Evolutionary conservation across 2,113 vertebrate genomes (phyloP), one percentile per base, ranked within the genome.

Genomic region (Carassius carassius): DNA sequence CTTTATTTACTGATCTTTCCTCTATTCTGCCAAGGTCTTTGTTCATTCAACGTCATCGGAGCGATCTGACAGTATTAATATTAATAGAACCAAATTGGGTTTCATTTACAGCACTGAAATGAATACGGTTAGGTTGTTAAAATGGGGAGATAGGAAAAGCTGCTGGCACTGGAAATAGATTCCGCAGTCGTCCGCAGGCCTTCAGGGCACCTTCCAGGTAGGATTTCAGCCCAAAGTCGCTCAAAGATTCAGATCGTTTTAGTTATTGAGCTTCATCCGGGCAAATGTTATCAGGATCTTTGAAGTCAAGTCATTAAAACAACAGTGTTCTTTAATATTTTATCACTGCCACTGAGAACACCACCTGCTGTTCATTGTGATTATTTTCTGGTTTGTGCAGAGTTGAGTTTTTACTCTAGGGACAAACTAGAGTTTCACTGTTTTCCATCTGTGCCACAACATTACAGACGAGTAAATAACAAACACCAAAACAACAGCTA

Each of bases 1-100:
- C 90, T 91, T 91, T 91, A 89, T 93, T 93, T 92, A 90, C 92
- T 89, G 90, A 88, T 94, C 94, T 91, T 88, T 49, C 91, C 92
- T 94, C 90, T 21, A 14, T 69, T 94, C 91, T 92, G 92, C 94
- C 90, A 92, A 95, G 92, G 91, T 94, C 94, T 96, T 97, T 95
- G 96, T 96, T 97, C 96, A 96, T 97, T 97, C 94, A 96, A 44
- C 41, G n/a, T 95, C 96, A 95, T 95, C 95, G 8, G 41, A 41
- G 41, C 8, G 41, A 9, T 41, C 41, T 95, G 92, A 91, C 90
- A 85, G 91, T 94, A 96, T 96, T 95, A 96, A 96, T 97, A 96
- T 96, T 96, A 95, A 96, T 96, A 92, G 92, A 93, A 84, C 94
- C 94, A 96, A 96, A 96, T 94, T 94, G 94, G 94, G 95, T 96